A percentile compares a stretch with the other conserved stretches of the same genome.
Evolutionary conservation across 2,888 invertebrate genomes (phyloP).

Genomic region (Drosophila nr. medialis): DNA sequence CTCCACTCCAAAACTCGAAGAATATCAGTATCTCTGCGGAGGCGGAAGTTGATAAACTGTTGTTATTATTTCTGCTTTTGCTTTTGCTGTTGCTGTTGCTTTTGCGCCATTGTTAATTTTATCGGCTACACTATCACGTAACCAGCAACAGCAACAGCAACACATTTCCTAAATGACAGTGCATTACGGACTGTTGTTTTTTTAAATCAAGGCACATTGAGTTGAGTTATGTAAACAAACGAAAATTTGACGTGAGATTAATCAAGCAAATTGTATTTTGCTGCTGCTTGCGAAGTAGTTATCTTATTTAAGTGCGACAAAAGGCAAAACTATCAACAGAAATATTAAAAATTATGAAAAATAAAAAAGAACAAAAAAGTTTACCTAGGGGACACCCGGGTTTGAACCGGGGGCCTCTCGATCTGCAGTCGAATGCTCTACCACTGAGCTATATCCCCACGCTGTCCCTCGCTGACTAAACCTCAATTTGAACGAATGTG

Average conservation of each 20-base stretch:
- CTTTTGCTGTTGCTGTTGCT: slow-evolving; percentile 19
- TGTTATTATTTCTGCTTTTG: slow-evolving; percentile 14
- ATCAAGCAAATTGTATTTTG: slow-evolving; percentile 2
- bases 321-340: background rate
- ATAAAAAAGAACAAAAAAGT: slow-evolving; percentile 13
- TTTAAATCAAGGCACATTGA: slow-evolving; percentile 20
- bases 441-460: slow-evolving; percentile 79
- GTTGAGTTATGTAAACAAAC: slow-evolving; percentile 11
- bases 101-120: slow-evolving; percentile 33
- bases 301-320: background rate
- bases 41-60: slow-evolving; percentile 66
- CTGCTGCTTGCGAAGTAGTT: background rate
- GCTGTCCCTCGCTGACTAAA: slow-evolving; percentile 11
- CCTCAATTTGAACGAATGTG: background rate
- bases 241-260: slow-evolving; percentile 22
- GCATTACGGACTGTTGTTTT: slow-evolving; percentile 25
- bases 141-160: slow-evolving; percentile 33
- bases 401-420: slow-evolving; percentile 81
- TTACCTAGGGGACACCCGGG: slow-evolving; percentile 74
- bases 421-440: slow-evolving; percentile 81
- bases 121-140: slow-evolving; percentile 55
- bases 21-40: slow-evolving; percentile 7
- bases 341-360: background rate
- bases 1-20: background rate
- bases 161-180: slow-evolving; percentile 45